Conservation (phyloP, 2,113 vertebrate genomes). For the Semicossyphus pulcher region DNA sequence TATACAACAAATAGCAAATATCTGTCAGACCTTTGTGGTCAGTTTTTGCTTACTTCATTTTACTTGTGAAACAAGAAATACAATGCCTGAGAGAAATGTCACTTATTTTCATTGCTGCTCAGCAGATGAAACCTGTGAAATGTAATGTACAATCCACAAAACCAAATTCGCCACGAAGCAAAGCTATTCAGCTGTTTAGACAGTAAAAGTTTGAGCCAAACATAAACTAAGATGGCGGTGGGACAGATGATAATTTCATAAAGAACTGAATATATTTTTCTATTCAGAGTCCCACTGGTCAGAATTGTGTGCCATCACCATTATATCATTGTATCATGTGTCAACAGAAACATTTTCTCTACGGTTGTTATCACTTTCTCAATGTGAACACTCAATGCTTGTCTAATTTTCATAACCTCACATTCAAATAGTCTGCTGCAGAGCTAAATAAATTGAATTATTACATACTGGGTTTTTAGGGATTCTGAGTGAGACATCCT, state of each 20-base stretch:
- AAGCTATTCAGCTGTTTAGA: neutral
- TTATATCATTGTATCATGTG: too few relatives aligned
- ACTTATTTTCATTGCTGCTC: neutral
- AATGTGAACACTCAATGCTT: neutral
- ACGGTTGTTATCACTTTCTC: neutral
- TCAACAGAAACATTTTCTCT: too few relatives aligned
- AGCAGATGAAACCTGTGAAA: neutral
- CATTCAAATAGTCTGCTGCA: neutral
- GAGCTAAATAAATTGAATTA: constrained; percentile 1
- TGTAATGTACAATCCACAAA: too few relatives aligned
- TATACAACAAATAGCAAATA: neutral
- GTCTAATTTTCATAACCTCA: neutral
- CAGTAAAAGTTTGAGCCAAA: neutral
- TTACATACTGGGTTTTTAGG: constrained; percentile 14
- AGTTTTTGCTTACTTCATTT: neutral
- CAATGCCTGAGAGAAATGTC: neutral
- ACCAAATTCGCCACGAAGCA: neutral
- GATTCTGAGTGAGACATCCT: constrained; percentile 7
- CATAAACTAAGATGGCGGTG: neutral
- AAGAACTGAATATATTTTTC: too few relatives aligned
- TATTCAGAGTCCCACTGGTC: too few relatives aligned
- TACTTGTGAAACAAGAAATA: neutral
- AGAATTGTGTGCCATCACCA: too few relatives aligned
- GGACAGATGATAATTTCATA: neutral
- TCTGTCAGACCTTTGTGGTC: neutral